Conservation (phyloP, 1,140 invertebrate species). For the Camponotus pennsylvanicus region DNA sequence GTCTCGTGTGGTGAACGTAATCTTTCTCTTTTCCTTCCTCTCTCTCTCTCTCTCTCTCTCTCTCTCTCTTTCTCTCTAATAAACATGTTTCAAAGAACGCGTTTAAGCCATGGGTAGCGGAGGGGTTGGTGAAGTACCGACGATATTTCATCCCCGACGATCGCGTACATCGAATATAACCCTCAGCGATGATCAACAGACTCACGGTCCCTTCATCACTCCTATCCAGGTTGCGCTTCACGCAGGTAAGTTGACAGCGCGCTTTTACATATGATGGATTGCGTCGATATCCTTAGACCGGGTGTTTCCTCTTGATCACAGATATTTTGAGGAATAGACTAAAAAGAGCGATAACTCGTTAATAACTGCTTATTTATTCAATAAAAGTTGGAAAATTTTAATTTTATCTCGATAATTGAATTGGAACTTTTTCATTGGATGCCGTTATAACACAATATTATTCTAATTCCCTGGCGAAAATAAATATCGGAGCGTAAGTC, state of each 20-base stretch:
- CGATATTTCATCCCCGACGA: conserved; percentile 87
- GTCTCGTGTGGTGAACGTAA: conserved; percentile 38
- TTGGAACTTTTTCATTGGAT: no score
- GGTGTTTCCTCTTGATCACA: neutral
- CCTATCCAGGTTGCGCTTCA: conserved; percentile 79
- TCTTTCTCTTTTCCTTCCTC: neutral
- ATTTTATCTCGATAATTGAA: no score
- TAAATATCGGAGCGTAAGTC: no score
- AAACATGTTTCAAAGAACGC: conserved; percentile 68
- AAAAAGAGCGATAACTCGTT: neutral
- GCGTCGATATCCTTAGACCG: neutral
- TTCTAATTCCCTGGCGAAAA: no score
- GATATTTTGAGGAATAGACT: neutral
- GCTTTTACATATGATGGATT: neutral
- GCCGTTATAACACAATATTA: no score
- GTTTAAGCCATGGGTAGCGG: conserved; percentile 82
- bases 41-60: conserved; percentile 30
- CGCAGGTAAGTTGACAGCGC: conserved; percentile 70
- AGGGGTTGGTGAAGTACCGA: conserved; percentile 84
- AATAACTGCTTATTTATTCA: neutral
- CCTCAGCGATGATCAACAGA: conserved; percentile 80
- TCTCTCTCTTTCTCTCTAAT: conserved; percentile 23
- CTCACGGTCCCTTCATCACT: conserved; percentile 75
- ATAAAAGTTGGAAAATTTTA: no score
- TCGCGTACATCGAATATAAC: conserved; percentile 85